phyloP scores from a whole-genome alignment of 2,797 vertebrate species.

The Iguana delicatissima region DNA sequence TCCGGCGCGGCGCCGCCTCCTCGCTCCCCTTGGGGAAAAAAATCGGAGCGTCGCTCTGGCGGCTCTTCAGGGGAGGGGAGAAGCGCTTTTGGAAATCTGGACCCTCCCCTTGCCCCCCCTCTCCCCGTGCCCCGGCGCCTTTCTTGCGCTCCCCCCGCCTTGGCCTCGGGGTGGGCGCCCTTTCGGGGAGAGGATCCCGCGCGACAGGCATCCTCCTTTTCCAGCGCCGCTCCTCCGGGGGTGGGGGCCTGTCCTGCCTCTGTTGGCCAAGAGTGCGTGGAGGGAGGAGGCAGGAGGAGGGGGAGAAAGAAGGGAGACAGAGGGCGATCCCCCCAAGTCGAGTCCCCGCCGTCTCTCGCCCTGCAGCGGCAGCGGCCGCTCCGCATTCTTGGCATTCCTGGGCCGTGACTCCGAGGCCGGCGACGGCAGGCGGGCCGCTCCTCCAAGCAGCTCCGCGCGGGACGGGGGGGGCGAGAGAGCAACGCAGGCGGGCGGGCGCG shows the following conservation, averaged over 20 bases:
- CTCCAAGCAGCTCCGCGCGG: background rate
- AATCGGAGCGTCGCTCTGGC: background rate
- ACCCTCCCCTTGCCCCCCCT: background rate
- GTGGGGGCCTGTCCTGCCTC: background rate
- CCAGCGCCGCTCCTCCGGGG: background rate
- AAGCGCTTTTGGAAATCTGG: background rate
- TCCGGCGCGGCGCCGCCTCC: background rate
- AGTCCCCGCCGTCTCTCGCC: slow-evolving; percentile 64
- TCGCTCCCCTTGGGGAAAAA: background rate
- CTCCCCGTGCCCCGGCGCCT: background rate
- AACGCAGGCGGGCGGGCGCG: background rate
- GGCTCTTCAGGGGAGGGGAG: too few species aligned
- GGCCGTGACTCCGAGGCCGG: slow-evolving; percentile 77
- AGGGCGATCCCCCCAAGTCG: slow-evolving; percentile 41
- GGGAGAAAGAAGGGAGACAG: accelerated
- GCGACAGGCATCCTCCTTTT: too few species aligned
- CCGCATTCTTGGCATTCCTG: slow-evolving; percentile 82
- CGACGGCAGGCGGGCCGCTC: slow-evolving; percentile 34
- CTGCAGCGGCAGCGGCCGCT: slow-evolving; percentile 68
- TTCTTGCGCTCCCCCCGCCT: too few species aligned
- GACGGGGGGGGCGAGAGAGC: background rate
- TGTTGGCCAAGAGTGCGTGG: background rate
- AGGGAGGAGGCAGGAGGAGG: slow-evolving; percentile 17
- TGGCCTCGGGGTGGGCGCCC: too few species aligned
- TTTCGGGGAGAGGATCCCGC: too few species aligned